Conservation (phyloP, 2,797 vertebrate genomes). For the Phataginus tetradactyla region DNA sequence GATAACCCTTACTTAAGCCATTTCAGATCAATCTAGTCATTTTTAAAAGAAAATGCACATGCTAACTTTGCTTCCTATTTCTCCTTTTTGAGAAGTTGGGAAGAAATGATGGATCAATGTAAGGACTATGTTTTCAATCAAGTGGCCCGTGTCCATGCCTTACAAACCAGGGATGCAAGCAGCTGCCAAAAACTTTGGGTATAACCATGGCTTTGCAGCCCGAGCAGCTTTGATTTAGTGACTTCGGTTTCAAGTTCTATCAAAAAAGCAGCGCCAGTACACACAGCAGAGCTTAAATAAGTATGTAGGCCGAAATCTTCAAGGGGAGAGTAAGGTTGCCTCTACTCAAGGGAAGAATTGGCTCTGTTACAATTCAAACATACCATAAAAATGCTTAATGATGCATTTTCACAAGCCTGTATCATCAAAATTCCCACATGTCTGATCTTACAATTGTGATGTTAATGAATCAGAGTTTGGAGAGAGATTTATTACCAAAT, state of each 20-base stretch:
- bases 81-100: neutral
- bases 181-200: neutral
- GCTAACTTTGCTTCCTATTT: neutral
- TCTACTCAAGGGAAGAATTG: conserved; percentile 49
- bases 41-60: neutral
- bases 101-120: neutral
- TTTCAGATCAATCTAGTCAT: neutral
- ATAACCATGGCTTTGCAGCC: neutral
- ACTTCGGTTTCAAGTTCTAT: neutral
- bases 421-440: conserved; percentile 39
- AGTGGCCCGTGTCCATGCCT: neutral
- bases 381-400: conserved; percentile 74
- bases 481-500: conserved; percentile 69
- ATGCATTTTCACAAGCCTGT: conserved; percentile 61
- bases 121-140: neutral
- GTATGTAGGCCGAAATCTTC: conserved; percentile 41
- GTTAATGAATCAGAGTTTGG: conserved; percentile 62
- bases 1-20: neutral
- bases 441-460: conserved; percentile 36
- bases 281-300: neutral
- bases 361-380: conserved; percentile 72
- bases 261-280: neutral
- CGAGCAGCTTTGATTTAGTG: neutral
- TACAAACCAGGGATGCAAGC: neutral
- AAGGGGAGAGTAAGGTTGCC: conserved; percentile 64